Evolutionary conservation across 2,888 invertebrate species (phyloP).

Genomic region (Dryobotodes eremita): DNA sequence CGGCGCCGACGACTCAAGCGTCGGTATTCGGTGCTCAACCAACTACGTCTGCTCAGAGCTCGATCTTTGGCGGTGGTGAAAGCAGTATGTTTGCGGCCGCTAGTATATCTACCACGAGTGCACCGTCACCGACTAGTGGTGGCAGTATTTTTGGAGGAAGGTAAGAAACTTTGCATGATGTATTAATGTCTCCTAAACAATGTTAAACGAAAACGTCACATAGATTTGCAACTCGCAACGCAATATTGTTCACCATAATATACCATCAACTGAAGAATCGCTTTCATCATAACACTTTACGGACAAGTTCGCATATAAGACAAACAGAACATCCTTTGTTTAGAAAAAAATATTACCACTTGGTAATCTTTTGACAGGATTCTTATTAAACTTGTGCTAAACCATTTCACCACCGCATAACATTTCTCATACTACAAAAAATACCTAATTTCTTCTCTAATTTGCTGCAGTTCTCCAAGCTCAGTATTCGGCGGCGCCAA

Average conservation of each 20-base stretch:
- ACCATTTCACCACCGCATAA: neutral
- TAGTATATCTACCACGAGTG: conserved; percentile 85
- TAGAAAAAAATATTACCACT: no score
- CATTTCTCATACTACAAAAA: neutral
- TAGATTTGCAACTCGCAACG: neutral
- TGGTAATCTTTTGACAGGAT: no score
- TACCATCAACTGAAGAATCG: no score
- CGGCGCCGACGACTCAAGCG: conserved; percentile 59
- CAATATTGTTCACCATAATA: neutral
- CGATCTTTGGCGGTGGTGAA: conserved; percentile 81
- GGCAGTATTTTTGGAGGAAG: conserved; percentile 85
- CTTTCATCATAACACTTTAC: no score
- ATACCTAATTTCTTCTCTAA: neutral
- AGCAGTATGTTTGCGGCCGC: conserved; percentile 84
- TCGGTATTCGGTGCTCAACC: conserved; percentile 76
- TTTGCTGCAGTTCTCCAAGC: conserved; percentile 72
- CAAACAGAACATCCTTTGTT: no score
- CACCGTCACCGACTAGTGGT: conserved; percentile 76
- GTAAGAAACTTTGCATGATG: conserved; percentile 69
- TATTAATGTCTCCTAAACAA: neutral
- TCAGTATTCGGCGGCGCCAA: conserved; percentile 81
- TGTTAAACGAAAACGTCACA: neutral
- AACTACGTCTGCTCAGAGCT: conserved; percentile 77
- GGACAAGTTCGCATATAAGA: no score
- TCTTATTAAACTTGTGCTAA: neutral